These are phyloP conservation scores for Hiodon alosoides DNA, from an alignment of 2,113 vertebrate species.

Conservation along the genomic window DNA sequence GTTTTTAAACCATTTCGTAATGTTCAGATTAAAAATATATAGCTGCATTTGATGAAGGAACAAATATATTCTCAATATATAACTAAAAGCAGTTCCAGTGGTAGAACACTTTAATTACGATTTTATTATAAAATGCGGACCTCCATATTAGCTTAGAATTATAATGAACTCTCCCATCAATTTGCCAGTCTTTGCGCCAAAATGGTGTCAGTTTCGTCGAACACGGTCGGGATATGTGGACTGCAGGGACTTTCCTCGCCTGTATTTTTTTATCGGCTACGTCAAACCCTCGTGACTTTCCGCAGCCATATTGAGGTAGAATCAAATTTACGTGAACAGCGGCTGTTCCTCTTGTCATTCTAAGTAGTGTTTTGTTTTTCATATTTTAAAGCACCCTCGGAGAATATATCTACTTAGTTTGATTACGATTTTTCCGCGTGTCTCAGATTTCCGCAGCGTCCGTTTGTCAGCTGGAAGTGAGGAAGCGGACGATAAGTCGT, in stretches of 20 bases:
- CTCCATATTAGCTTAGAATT: conserved; percentile 12
- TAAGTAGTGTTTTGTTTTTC: not conserved
- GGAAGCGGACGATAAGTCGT: conserved; percentile 20
- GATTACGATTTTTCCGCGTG: not conserved
- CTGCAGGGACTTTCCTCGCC: conserved; percentile 19
- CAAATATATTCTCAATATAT: no score
- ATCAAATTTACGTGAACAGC: conserved; percentile 21
- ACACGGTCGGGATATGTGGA: not conserved
- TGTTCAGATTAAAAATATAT: no score
- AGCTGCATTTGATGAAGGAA: no score
- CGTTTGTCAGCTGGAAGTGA: conserved; percentile 20
- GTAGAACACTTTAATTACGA: no score
- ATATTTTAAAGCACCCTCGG: not conserved
- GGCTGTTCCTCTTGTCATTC: conserved; percentile 22
- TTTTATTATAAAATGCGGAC: no score
- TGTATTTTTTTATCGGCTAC: conserved; percentile 15
- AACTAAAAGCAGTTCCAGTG: no score
- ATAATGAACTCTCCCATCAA: not conserved
- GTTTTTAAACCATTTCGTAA: no score
- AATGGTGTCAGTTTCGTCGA: not conserved
- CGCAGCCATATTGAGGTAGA: conserved; percentile 40
- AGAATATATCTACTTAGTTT: not conserved
- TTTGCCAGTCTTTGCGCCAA: not conserved
- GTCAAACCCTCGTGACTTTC: conserved; percentile 45
- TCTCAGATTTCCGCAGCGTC: not conserved